Evolutionary conservation across 2,113 vertebrate species (phyloP).

Genomic region (Pelobates fuscus): DNA sequence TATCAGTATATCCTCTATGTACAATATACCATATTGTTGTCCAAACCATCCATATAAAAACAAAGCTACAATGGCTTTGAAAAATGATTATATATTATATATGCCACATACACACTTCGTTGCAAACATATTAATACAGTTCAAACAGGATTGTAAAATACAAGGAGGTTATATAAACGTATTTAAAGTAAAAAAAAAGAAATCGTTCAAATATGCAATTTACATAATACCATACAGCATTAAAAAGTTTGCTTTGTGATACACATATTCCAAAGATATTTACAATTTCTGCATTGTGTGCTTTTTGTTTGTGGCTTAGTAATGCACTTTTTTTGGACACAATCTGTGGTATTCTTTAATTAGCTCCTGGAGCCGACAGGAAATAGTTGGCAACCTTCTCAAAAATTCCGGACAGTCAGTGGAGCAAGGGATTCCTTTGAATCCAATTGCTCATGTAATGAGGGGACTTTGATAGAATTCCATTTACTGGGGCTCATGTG

Average conservation of each 20-base stretch:
- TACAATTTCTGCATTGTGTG: background rate
- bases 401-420: constrained; percentile 45
- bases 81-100: too few relatives aligned
- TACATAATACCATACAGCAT: too few relatives aligned
- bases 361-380: constrained; percentile 39
- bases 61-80: too few relatives aligned
- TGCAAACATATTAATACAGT: too few relatives aligned
- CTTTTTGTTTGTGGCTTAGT: constrained; percentile 37
- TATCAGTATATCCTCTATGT: too few relatives aligned
- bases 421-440: constrained; percentile 45
- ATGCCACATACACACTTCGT: too few relatives aligned
- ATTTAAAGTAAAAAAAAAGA: too few relatives aligned
- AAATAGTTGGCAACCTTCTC: constrained; percentile 37
- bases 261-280: background rate
- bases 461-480: constrained; percentile 30
- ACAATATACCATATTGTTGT: too few relatives aligned
- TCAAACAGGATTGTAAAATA: too few relatives aligned
- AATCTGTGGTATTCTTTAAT: constrained; percentile 48
- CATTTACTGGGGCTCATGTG: constrained; percentile 20
- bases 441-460: constrained; percentile 46
- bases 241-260: constrained; percentile 16
- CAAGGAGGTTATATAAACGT: too few relatives aligned
- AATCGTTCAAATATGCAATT: too few relatives aligned
- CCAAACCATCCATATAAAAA: too few relatives aligned
- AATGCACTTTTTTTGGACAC: constrained; percentile 33